phyloP scores from a whole-genome alignment of 2,888 invertebrate genomes.

The Tribolium freemani region DNA sequence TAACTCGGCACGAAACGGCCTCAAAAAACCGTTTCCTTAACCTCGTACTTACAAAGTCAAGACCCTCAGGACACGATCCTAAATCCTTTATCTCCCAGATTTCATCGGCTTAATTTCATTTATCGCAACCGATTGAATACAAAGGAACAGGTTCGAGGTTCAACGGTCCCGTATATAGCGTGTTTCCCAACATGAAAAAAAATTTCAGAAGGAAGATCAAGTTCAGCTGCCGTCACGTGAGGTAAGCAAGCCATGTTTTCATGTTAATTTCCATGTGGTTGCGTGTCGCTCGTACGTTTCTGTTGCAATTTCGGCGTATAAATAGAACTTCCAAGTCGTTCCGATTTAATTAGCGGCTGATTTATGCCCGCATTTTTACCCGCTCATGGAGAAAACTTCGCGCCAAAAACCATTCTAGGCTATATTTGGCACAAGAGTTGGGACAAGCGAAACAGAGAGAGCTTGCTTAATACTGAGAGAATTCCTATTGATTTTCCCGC shows the following conservation, averaged over 20 bases:
- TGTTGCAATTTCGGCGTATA: conserved; percentile 28
- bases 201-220: conserved; percentile 34
- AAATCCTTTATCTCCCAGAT: conserved; percentile 15
- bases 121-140: conserved; percentile 18
- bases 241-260: conserved; percentile 28
- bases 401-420: conserved; percentile 19
- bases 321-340: conserved; percentile 30
- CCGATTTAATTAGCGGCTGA: conserved; percentile 22
- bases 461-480: conserved; percentile 28
- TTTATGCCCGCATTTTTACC: conserved; percentile 17
- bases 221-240: conserved; percentile 36
- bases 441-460: conserved; percentile 34
- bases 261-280: conserved; percentile 32
- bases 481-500: conserved; percentile 41
- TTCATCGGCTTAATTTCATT: conserved; percentile 24
- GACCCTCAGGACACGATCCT: conserved; percentile 14
- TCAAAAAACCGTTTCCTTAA: conserved; percentile 6
- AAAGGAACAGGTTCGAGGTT: conserved; percentile 25
- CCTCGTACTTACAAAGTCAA: conserved; percentile 1
- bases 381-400: conserved; percentile 12
- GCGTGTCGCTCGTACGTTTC: conserved; percentile 23
- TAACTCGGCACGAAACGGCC: conserved; percentile 4
- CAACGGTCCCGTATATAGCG: conserved; percentile 22
- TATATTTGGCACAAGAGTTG: conserved; percentile 9
- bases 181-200: conserved; percentile 6